These are phyloP conservation scores for human (Homo sapiens) DNA, from an alignment of 2,113 vertebrate species.

Conservation along the genomic window GRCh38 chr14:35254501-35255000, in stretches of 20 bases:
- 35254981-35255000: not conserved
- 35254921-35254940: slow-evolving; percentile 56
- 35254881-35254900: not conserved
- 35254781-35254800: not conserved
- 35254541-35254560: too few species aligned
- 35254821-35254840: not conserved
- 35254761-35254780: not conserved
- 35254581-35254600: too few species aligned
- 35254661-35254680: too few species aligned
- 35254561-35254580: too few species aligned
- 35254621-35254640: too few species aligned
- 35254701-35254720: slow-evolving; percentile 36
- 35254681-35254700: not conserved
- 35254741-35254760: not conserved
- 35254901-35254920: not conserved
- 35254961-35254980: not conserved
- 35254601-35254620: too few species aligned
- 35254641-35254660: too few species aligned
- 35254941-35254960: slow-evolving; percentile 31
- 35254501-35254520: too few species aligned
- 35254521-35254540: too few species aligned
- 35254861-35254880: not conserved
- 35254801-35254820: not conserved
- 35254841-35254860: not conserved
- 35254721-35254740: not conserved